Evolutionary conservation across 2,888 invertebrate genomes (phyloP).

Genomic region (Nipponacmea schrenckii): DNA sequence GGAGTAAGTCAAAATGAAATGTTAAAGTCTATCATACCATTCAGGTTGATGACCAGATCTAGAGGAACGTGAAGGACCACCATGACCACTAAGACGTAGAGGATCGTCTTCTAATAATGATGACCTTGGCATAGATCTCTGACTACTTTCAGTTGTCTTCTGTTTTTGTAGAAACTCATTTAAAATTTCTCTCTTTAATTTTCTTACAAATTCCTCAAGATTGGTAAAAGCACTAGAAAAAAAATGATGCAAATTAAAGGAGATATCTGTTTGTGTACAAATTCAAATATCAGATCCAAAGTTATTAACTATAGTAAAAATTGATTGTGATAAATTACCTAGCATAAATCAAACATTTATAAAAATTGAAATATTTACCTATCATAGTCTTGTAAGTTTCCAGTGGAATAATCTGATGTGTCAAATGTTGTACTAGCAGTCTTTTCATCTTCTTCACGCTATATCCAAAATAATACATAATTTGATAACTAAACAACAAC

Average conservation of each 20-base stretch:
- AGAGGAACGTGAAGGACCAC: background rate
- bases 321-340: background rate
- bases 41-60: background rate
- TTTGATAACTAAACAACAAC: no score
- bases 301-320: background rate
- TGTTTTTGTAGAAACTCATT: slow-evolving; percentile 27
- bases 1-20: background rate
- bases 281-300: no score
- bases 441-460: slow-evolving; percentile 42
- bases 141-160: slow-evolving; percentile 12
- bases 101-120: slow-evolving; percentile 36
- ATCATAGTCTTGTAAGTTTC: slow-evolving; percentile 39
- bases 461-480: slow-evolving; percentile 11
- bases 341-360: background rate
- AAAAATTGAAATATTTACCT: slow-evolving; percentile 38
- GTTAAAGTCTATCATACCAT: background rate
- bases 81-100: slow-evolving; percentile 35
- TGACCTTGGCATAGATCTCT: slow-evolving; percentile 14
- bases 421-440: slow-evolving; percentile 42
- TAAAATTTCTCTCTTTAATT: slow-evolving; percentile 40
- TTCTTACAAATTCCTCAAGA: slow-evolving; percentile 35
- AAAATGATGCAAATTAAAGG: background rate
- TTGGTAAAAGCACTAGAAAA: slow-evolving; percentile 44
- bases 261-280: background rate
- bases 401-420: slow-evolving; percentile 40